phyloP scores from a whole-genome alignment of 2,888 invertebrate genomes.

The Xanthorhoe designata region DNA sequence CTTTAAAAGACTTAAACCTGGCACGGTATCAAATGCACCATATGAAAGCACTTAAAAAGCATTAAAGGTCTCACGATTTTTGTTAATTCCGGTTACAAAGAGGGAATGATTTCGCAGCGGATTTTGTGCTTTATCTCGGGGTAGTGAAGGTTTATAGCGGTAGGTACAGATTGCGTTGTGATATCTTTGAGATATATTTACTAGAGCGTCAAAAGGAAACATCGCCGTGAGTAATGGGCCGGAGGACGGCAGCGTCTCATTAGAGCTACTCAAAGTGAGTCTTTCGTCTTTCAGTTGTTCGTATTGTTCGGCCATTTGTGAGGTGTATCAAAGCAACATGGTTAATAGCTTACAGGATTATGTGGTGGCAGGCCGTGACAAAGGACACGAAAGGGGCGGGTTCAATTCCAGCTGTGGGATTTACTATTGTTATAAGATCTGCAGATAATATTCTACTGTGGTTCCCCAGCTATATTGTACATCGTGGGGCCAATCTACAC shows the following conservation, averaged over 20 bases:
- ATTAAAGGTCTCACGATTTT: conserved; percentile 38
- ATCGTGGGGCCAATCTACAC: neutral
- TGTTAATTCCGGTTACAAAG: conserved; percentile 40
- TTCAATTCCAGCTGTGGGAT: neutral
- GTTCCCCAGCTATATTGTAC: neutral
- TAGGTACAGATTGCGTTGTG: conserved; percentile 26
- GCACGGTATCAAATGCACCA: conserved; percentile 35
- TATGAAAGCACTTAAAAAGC: conserved; percentile 34
- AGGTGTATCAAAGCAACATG: conserved; percentile 26
- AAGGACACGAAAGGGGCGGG: neutral
- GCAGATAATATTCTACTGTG: neutral
- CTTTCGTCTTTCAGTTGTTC: conserved; percentile 44
- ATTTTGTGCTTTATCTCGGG: conserved; percentile 30
- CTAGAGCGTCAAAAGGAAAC: conserved; percentile 61
- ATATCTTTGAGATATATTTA: conserved; percentile 61
- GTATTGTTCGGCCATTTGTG: conserved; percentile 38
- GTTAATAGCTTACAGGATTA: conserved; percentile 19
- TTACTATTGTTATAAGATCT: neutral
- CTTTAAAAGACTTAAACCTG: conserved; percentile 16
- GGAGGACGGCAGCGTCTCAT: conserved; percentile 51
- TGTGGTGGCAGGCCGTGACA: neutral
- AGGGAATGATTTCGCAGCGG: neutral
- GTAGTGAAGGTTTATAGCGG: conserved; percentile 32
- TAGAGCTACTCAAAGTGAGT: conserved; percentile 55
- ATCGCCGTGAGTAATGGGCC: conserved; percentile 58